Conservation (phyloP, 2,113 vertebrate genomes). For the Paraplagusia blochii region DNA sequence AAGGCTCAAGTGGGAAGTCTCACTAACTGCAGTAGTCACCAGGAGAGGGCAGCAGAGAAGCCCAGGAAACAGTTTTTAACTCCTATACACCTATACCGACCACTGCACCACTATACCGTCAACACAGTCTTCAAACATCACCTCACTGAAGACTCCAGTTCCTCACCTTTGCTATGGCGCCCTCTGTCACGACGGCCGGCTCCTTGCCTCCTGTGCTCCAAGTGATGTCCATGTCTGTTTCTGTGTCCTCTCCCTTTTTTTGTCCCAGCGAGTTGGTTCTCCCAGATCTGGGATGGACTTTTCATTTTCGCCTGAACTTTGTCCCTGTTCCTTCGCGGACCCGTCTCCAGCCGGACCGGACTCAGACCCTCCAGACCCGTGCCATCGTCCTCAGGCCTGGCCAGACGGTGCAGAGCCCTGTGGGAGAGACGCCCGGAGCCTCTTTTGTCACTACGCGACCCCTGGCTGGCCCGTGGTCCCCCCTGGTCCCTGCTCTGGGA, state of each 20-base stretch:
- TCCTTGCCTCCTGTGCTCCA: conserved; percentile 77
- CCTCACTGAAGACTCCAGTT: too few species aligned
- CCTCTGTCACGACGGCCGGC: conserved; percentile 76
- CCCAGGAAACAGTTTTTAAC: too few species aligned
- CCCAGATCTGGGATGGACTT: conserved; percentile 60
- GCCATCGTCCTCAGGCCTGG: conserved; percentile 70
- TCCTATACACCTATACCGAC: too few species aligned
- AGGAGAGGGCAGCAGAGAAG: too few species aligned
- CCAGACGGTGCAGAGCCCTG: conserved; percentile 49
- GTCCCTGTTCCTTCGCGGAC: conserved; percentile 67
- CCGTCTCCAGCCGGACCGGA: conserved; percentile 71
- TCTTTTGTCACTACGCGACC: conserved; percentile 61
- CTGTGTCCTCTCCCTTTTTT: conserved; percentile 77
- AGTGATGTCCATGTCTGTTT: conserved; percentile 47
- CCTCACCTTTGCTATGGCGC: conserved; percentile 73
- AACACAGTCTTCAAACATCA: not conserved
- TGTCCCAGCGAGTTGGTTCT: conserved; percentile 73
- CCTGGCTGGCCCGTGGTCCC: conserved; percentile 60
- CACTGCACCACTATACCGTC: too few species aligned
- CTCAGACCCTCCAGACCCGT: conserved; percentile 70
- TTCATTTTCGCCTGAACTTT: conserved; percentile 62
- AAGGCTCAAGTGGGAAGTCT: too few species aligned
- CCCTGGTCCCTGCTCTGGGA: conserved; percentile 49
- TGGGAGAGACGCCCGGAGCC: conserved; percentile 48
- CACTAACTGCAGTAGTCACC: too few species aligned